Percentiles rank a stretch among this genome's conserved stretches.
These are phyloP conservation scores for Drosophila tanythrix DNA, from an alignment of 2,888 invertebrate genomes.

Conservation along the genomic window DNA sequence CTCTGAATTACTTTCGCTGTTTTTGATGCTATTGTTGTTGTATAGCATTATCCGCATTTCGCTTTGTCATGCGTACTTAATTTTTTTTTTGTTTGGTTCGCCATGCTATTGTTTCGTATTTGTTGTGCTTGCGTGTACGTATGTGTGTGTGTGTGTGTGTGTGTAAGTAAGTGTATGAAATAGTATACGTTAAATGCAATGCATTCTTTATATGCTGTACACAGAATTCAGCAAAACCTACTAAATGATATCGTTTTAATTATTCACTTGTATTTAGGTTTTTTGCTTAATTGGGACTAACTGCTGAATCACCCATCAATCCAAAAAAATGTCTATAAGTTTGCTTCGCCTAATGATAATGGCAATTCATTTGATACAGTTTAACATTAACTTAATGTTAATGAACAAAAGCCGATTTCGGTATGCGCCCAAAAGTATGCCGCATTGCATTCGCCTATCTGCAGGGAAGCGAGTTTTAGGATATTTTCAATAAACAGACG, in stretches of 20 bases:
- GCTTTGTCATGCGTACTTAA: slow-evolving; percentile 59
- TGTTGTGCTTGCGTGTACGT: background rate
- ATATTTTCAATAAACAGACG: slow-evolving; percentile 72
- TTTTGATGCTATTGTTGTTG: slow-evolving; percentile 21
- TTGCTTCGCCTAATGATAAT: background rate
- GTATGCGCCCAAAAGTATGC: slow-evolving; percentile 30
- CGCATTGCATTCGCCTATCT: slow-evolving; percentile 36
- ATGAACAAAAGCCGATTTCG: background rate
- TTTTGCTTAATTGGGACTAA: background rate
- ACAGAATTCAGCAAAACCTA: background rate
- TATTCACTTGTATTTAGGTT: background rate
- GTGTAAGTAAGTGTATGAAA: background rate
- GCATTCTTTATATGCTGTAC: background rate
- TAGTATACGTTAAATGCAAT: slow-evolving; percentile 4
- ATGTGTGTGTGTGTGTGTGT: slow-evolving; percentile 10
- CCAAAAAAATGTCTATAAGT: background rate
- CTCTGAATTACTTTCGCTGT: slow-evolving; percentile 2
- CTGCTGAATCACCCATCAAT: background rate
- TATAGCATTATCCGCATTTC: slow-evolving; percentile 66
- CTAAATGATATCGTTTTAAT: background rate
- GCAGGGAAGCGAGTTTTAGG: slow-evolving; percentile 56
- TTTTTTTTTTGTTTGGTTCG: slow-evolving; percentile 5
- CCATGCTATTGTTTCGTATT: slow-evolving; percentile 18
- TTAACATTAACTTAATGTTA: background rate
- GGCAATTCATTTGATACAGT: background rate